phyloP scores from a whole-genome alignment of 2,113 vertebrate genomes.

The Sterna hirundo region DNA sequence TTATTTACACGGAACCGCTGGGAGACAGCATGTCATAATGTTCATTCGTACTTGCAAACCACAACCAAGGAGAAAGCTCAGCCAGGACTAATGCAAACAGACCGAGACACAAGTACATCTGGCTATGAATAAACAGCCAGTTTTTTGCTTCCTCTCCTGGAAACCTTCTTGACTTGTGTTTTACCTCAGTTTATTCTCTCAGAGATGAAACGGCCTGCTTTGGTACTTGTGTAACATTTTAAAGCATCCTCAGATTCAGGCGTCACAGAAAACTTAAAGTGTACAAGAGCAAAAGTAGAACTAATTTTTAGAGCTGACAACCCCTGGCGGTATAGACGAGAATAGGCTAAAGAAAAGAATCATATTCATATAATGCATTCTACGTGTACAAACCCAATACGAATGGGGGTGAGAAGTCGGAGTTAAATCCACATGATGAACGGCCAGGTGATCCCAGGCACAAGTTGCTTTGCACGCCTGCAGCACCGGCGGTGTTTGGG shows the following conservation, averaged over 20 bases:
- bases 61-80: constrained; percentile 17
- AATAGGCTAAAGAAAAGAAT: background rate
- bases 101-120: constrained; percentile 25
- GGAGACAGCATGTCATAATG: constrained; percentile 27
- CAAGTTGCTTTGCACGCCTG: background rate
- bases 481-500: background rate
- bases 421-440: background rate
- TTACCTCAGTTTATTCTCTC: background rate
- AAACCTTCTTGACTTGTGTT: constrained; percentile 19
- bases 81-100: constrained; percentile 22
- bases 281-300: background rate
- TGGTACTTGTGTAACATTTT: background rate
- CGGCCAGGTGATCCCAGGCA: background rate
- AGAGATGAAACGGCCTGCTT: background rate
- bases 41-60: background rate
- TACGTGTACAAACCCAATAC: background rate
- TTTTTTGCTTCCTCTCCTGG: constrained; percentile 43
- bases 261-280: background rate
- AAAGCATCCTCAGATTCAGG: background rate
- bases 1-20: background rate
- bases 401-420: background rate
- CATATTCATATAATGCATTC: background rate
- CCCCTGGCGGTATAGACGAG: background rate
- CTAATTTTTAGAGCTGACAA: background rate
- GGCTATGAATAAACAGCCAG: constrained; percentile 36